These are phyloP conservation scores for Hypselothyrea guttata DNA, from an alignment of 2,888 invertebrate genomes.

Conservation along the genomic window DNA sequence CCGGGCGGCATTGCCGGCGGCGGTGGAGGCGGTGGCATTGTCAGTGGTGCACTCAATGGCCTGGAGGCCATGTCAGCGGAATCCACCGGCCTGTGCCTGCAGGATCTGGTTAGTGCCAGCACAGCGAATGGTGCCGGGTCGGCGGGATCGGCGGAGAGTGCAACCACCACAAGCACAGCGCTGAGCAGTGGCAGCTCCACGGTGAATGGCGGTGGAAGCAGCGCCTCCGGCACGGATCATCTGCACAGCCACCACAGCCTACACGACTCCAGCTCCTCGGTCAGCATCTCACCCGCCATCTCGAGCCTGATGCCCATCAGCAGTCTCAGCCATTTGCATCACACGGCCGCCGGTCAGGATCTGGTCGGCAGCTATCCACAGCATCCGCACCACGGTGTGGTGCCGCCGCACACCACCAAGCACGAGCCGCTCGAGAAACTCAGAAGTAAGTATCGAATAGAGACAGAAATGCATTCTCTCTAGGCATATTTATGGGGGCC, in stretches of 20 bases:
- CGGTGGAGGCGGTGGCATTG: conserved; percentile 59
- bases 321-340: conserved; percentile 82
- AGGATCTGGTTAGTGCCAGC: conserved; percentile 86
- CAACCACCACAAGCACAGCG: conserved; percentile 77
- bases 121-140: conserved; percentile 82
- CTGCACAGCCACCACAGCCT: conserved; percentile 83
- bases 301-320: conserved; percentile 84
- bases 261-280: conserved; percentile 84
- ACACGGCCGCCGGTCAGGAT: conserved; percentile 81
- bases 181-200: conserved; percentile 80
- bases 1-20: conserved; percentile 69
- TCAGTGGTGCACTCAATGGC: conserved; percentile 74
- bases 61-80: conserved; percentile 85
- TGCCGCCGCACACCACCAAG: conserved; percentile 84
- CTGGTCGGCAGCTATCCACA: conserved; percentile 83
- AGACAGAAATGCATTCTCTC: conserved; percentile 14
- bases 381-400: conserved; percentile 84
- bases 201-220: conserved; percentile 77
- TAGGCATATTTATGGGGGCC: conserved; percentile 19
- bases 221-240: conserved; percentile 69
- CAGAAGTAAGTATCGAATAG: conserved; percentile 84
- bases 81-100: conserved; percentile 86
- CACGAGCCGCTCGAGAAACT: conserved; percentile 89
- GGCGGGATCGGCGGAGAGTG: conserved; percentile 78
- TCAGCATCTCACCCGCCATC: conserved; percentile 85